A percentile compares a stretch with the other conserved stretches of the same genome.
Evolutionary conservation across 2,797 vertebrate genomes (phyloP).

Genomic region (Acipenser oxyrinchus): DNA sequence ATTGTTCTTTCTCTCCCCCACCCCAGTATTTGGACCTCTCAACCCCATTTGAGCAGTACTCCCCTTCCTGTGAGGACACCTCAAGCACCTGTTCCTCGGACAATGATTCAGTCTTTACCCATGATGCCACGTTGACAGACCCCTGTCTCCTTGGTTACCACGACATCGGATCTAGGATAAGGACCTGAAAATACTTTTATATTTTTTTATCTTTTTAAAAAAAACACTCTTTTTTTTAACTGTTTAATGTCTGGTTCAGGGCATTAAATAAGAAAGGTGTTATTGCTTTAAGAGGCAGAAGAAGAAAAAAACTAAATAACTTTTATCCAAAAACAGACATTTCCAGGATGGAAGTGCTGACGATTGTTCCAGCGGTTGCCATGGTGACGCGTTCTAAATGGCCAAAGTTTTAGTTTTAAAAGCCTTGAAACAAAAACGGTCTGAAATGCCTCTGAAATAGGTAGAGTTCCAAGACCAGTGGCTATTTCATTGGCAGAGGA

Average conservation of each 20-base stretch:
- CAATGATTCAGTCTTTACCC: conserved; percentile 89
- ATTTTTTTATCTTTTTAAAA: not conserved
- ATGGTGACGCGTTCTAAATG: no score
- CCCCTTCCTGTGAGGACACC: conserved; percentile 77
- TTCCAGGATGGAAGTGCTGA: no score
- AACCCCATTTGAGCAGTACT: conserved; percentile 91
- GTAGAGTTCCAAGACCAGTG: conserved; percentile 32
- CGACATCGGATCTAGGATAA: conserved; percentile 48
- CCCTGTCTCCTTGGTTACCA: conserved; percentile 75
- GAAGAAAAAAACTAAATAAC: no score
- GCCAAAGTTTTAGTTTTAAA: no score
- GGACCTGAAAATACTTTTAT: conserved; percentile 53
- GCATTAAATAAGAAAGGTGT: no score
- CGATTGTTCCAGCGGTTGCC: no score
- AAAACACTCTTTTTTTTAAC: no score
- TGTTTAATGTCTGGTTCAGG: no score
- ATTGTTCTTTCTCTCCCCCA: no score
- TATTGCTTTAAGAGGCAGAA: no score
- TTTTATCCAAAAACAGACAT: no score
- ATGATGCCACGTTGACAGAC: conserved; percentile 72
- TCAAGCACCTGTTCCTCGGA: conserved; percentile 90
- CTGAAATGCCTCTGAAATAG: conserved; percentile 20
- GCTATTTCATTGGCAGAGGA: conserved; percentile 9
- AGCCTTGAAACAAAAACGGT: no score
- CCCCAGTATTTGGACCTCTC: conserved; percentile 88